These are phyloP conservation scores for Bombus confusus DNA, from an alignment of 1,140 invertebrate species.

Conservation along the genomic window DNA sequence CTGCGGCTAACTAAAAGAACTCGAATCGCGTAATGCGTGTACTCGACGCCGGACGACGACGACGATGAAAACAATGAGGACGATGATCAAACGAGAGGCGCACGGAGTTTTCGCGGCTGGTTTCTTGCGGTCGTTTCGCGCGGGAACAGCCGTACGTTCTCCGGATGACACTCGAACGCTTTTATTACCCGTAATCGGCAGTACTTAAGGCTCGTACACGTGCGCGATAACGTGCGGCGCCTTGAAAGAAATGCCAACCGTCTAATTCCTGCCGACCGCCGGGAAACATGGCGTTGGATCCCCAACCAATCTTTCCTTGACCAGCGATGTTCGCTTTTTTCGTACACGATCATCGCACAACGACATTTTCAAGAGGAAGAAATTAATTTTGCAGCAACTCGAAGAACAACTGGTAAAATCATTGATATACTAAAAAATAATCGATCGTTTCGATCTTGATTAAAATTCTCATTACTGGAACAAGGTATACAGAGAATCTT, in stretches of 20 bases:
- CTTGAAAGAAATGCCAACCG: slow-evolving; percentile 76
- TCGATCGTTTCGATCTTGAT: neutral
- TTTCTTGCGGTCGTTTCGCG: slow-evolving; percentile 70
- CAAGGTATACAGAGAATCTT: neutral
- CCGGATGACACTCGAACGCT: slow-evolving; percentile 77
- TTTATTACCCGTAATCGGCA: slow-evolving; percentile 79
- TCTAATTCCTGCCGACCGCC: slow-evolving; percentile 25
- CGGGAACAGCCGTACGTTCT: slow-evolving; percentile 72
- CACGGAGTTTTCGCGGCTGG: slow-evolving; percentile 41
- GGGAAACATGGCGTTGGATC: slow-evolving; percentile 35
- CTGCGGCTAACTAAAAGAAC: slow-evolving; percentile 37
- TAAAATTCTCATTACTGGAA: neutral
- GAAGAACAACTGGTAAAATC: too few relatives aligned
- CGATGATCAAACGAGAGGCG: slow-evolving; percentile 12
- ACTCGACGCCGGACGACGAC: neutral
- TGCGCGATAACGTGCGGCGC: slow-evolving; percentile 72
- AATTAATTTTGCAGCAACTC: neutral
- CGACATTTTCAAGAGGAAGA: neutral
- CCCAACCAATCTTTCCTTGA: too few relatives aligned
- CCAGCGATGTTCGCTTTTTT: neutral
- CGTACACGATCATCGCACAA: neutral
- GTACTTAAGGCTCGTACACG: slow-evolving; percentile 70
- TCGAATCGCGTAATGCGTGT: slow-evolving; percentile 28
- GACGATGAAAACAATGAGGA: neutral
- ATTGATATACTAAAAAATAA: neutral